Conservation (phyloP, 2,888 invertebrate species). For the Trichogramma evanescens region DNA sequence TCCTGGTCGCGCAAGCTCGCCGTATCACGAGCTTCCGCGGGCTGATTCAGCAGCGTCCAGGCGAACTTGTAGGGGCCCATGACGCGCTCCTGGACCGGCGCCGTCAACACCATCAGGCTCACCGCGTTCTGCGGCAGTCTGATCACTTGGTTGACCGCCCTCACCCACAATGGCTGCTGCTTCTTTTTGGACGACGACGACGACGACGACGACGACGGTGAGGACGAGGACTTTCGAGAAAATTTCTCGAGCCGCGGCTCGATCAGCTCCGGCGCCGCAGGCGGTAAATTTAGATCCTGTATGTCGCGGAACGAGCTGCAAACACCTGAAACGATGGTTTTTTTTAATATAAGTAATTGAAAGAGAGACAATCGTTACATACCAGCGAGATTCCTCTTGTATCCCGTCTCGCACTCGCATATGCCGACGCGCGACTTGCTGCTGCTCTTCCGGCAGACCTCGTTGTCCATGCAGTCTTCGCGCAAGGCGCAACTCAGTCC, state of each 20-base stretch:
- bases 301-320: constrained; percentile 29
- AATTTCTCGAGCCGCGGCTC: constrained; percentile 23
- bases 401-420: constrained; percentile 67
- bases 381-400: constrained; percentile 50
- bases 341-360: background rate
- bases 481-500: constrained; percentile 57
- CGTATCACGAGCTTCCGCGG: constrained; percentile 59
- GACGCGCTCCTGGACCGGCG: constrained; percentile 70
- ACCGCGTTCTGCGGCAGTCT: background rate
- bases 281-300: constrained; percentile 23
- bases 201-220: background rate
- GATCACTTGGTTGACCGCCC: background rate
- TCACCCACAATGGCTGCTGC: background rate
- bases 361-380: constrained; percentile 8
- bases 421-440: constrained; percentile 59
- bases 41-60: constrained; percentile 81
- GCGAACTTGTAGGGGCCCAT: constrained; percentile 76
- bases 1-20: constrained; percentile 77
- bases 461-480: constrained; percentile 59
- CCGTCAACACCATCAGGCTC: constrained; percentile 45
- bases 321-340: constrained; percentile 25
- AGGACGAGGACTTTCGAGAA: background rate
- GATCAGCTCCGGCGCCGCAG: constrained; percentile 29
- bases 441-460: constrained; percentile 59
- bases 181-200: constrained; percentile 2